phyloP scores from a whole-genome alignment of 2,797 vertebrate genomes.

The Notolepis coatsorum region DNA sequence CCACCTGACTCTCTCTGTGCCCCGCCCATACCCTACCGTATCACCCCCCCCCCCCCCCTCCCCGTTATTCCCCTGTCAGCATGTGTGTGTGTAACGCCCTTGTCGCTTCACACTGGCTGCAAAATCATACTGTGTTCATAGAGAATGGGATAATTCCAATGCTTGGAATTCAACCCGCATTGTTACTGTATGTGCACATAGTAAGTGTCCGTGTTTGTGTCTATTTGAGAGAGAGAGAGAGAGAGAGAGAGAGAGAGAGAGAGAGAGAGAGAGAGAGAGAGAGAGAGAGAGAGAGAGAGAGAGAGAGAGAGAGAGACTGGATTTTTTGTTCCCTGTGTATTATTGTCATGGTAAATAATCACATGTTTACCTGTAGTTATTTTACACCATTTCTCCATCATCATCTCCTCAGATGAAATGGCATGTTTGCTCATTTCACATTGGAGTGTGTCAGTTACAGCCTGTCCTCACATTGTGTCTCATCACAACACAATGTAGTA shows the following conservation, averaged over 20 bases:
- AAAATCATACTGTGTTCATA: neutral
- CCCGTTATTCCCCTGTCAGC: slow-evolving; percentile 37
- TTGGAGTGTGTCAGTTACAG: no score
- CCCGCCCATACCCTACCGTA: slow-evolving; percentile 29
- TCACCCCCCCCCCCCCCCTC: neutral
- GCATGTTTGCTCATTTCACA: no score
- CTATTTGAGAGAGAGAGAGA: neutral
- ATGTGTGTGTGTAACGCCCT: slow-evolving; percentile 32
- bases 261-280: neutral
- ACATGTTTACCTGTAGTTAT: neutral
- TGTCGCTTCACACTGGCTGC: slow-evolving; percentile 17
- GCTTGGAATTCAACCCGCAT: neutral
- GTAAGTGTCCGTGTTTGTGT: neutral
- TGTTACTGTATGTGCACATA: neutral
- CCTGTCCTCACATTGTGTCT: no score
- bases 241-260: neutral
- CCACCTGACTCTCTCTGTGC: slow-evolving; percentile 59
- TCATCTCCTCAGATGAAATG: no score
- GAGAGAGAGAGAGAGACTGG: neutral
- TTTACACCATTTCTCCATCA: no score
- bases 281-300: neutral
- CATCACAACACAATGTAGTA: no score
- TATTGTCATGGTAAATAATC: neutral
- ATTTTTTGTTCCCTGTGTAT: neutral
- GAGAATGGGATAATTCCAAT: neutral